phyloP scores from a whole-genome alignment of 2,888 invertebrate species.

The Gymnocheta viridis region DNA sequence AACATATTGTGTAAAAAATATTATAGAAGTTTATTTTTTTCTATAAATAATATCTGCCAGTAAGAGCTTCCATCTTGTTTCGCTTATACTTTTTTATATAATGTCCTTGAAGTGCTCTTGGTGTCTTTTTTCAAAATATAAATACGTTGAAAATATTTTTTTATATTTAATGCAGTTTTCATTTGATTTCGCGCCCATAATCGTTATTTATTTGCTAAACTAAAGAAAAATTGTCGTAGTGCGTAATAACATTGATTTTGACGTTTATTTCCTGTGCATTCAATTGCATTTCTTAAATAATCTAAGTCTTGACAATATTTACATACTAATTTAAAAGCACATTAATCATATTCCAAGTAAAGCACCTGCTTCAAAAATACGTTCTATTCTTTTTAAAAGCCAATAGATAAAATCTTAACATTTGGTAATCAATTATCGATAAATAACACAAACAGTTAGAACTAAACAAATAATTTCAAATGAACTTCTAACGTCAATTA shows the following conservation, averaged over 20 bases:
- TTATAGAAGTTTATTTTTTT: too few relatives aligned
- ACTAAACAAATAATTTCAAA: constrained; percentile 21
- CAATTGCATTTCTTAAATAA: not conserved
- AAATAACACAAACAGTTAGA: constrained; percentile 10
- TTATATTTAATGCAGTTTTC: not conserved
- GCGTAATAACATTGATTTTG: not conserved
- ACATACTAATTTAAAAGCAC: constrained; percentile 32
- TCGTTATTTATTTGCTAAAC: not conserved
- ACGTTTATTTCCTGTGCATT: constrained; percentile 9
- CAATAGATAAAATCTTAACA: constrained; percentile 49
- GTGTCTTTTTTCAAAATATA: not conserved
- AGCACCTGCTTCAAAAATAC: constrained; percentile 26
- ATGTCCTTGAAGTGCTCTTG: not conserved
- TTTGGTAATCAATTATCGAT: constrained; percentile 65
- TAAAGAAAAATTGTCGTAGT: not conserved
- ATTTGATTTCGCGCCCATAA: not conserved
- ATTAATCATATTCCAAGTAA: constrained; percentile 46
- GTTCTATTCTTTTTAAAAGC: not conserved
- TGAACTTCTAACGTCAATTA: constrained; percentile 47
- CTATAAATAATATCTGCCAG: too few relatives aligned
- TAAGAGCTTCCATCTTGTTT: too few relatives aligned
- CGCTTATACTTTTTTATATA: too few relatives aligned
- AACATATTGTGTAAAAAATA: too few relatives aligned
- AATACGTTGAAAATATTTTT: not conserved
- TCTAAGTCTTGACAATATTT: not conserved